Evolutionary conservation across 1,140 invertebrate species (phyloP).

Genomic region (Metaphire vulgaris): DNA sequence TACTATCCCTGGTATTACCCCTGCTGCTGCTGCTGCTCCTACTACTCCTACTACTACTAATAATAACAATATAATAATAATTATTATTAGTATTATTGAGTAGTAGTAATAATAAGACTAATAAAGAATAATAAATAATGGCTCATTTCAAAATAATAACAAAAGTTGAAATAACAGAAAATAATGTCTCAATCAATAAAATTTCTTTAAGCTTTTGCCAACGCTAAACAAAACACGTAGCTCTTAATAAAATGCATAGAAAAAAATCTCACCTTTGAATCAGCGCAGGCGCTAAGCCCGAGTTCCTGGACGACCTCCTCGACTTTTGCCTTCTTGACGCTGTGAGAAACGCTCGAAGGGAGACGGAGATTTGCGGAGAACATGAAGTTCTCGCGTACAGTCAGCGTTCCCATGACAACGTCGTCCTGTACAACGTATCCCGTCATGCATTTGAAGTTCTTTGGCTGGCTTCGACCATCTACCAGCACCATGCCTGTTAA

Average conservation of each 20-base stretch:
- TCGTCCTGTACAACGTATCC: slow-evolving; percentile 52
- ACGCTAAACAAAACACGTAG: too few relatives aligned
- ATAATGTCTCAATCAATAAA: not conserved
- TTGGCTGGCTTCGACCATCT: slow-evolving; percentile 44
- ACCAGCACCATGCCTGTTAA: slow-evolving; percentile 42
- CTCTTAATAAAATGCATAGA: too few relatives aligned
- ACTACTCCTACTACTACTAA: too few relatives aligned
- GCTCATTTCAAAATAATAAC: too few relatives aligned
- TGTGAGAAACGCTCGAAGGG: slow-evolving; percentile 29
- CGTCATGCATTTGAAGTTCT: slow-evolving; percentile 51
- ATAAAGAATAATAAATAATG: too few relatives aligned
- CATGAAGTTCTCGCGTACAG: slow-evolving; percentile 45
- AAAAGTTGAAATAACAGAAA: not conserved
- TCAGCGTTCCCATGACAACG: slow-evolving; percentile 47
- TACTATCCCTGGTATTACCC: too few relatives aligned
- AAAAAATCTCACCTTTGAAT: slow-evolving; percentile 42
- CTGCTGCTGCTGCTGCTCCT: too few relatives aligned
- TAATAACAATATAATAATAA: too few relatives aligned
- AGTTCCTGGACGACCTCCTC: slow-evolving; percentile 46
- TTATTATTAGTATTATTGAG: too few relatives aligned
- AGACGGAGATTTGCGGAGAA: slow-evolving; percentile 48
- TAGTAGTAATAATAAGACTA: too few relatives aligned
- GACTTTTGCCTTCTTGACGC: slow-evolving; percentile 38
- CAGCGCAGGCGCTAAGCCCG: slow-evolving; percentile 42
- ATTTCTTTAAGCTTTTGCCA: too few relatives aligned